A percentile compares a stretch with the other conserved stretches of the same genome.
Conservation (phyloP, 1,140 invertebrate species). For the Nebria ingens region DNA sequence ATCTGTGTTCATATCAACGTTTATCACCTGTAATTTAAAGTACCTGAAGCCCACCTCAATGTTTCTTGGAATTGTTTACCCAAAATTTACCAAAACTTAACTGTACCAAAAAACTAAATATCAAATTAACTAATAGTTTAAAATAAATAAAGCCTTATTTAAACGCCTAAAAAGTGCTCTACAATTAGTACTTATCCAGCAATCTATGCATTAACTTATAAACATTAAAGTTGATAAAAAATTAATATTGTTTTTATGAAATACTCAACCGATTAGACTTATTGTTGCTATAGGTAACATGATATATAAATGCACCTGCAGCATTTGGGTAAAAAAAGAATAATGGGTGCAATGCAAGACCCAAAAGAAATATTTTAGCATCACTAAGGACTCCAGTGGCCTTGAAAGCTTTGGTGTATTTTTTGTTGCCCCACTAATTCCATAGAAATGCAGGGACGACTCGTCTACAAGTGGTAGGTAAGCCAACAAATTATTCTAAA, state of each 20-base stretch:
- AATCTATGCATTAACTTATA: too few relatives aligned
- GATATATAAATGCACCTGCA: background rate
- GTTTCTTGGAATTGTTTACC: background rate
- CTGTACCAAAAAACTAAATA: too few relatives aligned
- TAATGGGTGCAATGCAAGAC: background rate
- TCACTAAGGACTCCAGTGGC: background rate
- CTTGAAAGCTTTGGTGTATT: background rate
- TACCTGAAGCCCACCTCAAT: background rate
- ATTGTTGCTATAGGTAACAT: background rate
- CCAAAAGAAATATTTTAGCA: conserved; percentile 5
- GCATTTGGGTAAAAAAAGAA: background rate
- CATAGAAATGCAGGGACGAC: background rate
- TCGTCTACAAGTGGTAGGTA: background rate
- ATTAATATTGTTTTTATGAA: too few relatives aligned
- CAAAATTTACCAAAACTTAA: too few relatives aligned
- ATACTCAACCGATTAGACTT: background rate
- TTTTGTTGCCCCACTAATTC: conserved; percentile 6
- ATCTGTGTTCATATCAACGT: background rate
- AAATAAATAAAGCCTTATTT: too few relatives aligned
- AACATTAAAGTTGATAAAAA: too few relatives aligned
- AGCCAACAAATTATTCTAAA: background rate
- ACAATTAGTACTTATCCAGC: too few relatives aligned
- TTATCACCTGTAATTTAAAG: background rate
- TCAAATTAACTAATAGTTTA: too few relatives aligned
- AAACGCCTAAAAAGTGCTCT: too few relatives aligned